These are phyloP conservation scores for Cephonodes hylas DNA, from an alignment of 2,888 invertebrate species.

Conservation along the genomic window DNA sequence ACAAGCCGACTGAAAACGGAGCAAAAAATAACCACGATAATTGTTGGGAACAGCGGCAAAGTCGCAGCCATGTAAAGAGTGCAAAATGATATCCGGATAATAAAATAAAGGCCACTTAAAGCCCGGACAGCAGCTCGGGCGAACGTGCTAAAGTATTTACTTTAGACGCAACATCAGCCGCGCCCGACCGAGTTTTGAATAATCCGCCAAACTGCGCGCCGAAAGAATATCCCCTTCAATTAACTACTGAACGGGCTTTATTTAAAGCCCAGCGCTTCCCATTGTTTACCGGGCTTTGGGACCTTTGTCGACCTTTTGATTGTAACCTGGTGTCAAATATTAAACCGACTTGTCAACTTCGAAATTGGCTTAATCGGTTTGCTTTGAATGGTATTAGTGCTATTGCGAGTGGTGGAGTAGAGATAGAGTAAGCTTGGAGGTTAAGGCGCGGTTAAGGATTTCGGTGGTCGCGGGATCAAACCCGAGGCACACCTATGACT, in stretches of 20 bases:
- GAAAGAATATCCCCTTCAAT: constrained; percentile 18
- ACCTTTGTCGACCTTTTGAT: not conserved
- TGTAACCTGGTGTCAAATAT: not conserved
- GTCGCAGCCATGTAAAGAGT: not conserved
- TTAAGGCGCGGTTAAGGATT: too few species aligned
- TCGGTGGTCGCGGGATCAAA: too few species aligned
- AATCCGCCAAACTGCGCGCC: constrained; percentile 15
- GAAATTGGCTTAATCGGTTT: not conserved
- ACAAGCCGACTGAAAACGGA: not conserved
- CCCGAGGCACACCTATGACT: too few species aligned
- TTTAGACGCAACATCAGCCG: constrained; percentile 13
- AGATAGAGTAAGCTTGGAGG: too few species aligned
- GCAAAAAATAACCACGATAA: not conserved
- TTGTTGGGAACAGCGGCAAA: not conserved
- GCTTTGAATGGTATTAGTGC: too few species aligned
- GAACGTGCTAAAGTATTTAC: constrained; percentile 16
- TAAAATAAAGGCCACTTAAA: constrained; percentile 11
- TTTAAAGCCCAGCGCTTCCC: constrained; percentile 10
- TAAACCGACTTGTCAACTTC: not conserved
- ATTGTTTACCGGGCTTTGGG: not conserved
- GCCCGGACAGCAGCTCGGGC: not conserved
- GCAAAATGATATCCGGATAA: constrained; percentile 8
- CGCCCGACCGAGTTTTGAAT: constrained; percentile 16
- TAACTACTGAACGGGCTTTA: constrained; percentile 15
- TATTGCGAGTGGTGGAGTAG: too few species aligned